Conservation (phyloP, 1,140 invertebrate species). For the Diachasma alloeum region DNA sequence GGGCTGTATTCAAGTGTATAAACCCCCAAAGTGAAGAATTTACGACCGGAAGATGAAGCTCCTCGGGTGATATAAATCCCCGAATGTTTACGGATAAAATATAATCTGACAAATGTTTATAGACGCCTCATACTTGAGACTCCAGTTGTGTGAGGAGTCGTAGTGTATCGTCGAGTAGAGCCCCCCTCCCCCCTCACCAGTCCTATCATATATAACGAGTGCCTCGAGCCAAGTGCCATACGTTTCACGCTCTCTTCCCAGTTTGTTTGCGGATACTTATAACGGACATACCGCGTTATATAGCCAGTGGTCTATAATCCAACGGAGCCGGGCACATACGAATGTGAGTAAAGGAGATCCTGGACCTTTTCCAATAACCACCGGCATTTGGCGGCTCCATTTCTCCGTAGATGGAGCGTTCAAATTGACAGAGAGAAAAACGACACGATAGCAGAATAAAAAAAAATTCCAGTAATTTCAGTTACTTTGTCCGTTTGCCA, state of each 20-base stretch:
- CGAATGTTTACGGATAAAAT: conserved; percentile 46
- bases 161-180: conserved; percentile 40
- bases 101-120: conserved; percentile 39
- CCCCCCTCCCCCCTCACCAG: background rate
- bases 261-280: conserved; percentile 45
- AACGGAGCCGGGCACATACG: background rate
- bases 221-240: conserved; percentile 32
- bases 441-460: background rate
- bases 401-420: background rate
- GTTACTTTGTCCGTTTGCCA: background rate
- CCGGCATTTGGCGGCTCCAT: background rate
- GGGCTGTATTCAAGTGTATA: background rate
- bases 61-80: background rate
- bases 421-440: background rate
- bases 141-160: conserved; percentile 16
- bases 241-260: conserved; percentile 39
- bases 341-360: background rate
- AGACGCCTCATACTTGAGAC: conserved; percentile 18
- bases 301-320: conserved; percentile 31
- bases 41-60: conserved; percentile 25
- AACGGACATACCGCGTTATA: conserved; percentile 32
- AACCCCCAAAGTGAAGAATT: background rate
- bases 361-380: background rate
- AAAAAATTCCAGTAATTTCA: background rate
- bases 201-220: conserved; percentile 41